These are phyloP conservation scores for Macrotis lagotis DNA, from an alignment of 2,113 vertebrate genomes.

Conservation along the genomic window DNA sequence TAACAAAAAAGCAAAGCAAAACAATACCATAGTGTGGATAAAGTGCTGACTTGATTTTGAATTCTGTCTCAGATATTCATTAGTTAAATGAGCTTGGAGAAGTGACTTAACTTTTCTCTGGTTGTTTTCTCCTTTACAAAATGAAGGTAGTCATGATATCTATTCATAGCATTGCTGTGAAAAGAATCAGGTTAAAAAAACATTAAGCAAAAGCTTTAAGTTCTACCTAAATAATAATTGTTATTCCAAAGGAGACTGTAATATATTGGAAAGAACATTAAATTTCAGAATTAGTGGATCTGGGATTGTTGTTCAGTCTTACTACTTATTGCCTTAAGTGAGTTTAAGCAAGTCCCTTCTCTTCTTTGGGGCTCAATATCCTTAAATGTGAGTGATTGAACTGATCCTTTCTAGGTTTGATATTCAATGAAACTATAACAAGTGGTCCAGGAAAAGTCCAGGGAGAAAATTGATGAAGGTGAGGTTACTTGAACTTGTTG, in stretches of 20 bases:
- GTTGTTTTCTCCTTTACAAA: neutral
- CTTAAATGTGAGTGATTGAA: neutral
- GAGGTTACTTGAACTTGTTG: neutral
- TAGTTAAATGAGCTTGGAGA: neutral
- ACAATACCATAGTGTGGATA: neutral
- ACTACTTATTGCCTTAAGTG: neutral
- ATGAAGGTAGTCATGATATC: neutral
- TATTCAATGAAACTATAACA: neutral
- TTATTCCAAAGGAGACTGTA: neutral
- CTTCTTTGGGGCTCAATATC: neutral
- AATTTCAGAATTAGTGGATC: neutral
- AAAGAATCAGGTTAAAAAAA: neutral
- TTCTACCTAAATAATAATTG: neutral
- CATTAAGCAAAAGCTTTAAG: neutral
- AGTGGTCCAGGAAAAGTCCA: neutral
- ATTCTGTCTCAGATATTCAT: neutral
- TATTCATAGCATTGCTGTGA: neutral
- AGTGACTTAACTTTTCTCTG: neutral
- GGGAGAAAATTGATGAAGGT: neutral
- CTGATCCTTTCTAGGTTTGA: neutral
- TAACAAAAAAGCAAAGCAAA: neutral
- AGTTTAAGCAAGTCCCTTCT: neutral
- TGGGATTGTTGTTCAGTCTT: neutral
- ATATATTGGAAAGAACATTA: neutral
- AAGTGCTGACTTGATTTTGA: neutral